Percentiles rank a stretch among this genome's conserved stretches.
phyloP scores from a whole-genome alignment of 2,113 vertebrate species.

The Romanogobio albipinnatus region DNA sequence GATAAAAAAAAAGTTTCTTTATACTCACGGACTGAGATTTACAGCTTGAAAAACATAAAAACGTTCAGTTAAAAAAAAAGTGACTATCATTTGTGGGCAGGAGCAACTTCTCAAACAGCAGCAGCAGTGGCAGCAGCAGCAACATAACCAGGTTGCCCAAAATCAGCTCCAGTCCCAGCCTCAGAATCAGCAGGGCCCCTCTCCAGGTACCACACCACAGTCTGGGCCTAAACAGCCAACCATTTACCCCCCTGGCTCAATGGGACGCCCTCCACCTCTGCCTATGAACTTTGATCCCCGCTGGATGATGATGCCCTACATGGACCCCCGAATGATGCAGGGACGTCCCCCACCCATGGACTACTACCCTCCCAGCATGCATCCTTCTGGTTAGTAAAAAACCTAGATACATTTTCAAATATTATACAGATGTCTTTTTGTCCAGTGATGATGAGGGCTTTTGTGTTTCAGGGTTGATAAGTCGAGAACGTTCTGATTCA shows the following conservation, averaged over 20 bases:
- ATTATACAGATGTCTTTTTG: background rate
- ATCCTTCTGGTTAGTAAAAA: slow-evolving; percentile 82
- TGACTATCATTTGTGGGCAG: slow-evolving; percentile 63
- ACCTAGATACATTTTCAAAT: background rate
- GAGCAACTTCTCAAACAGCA: slow-evolving; percentile 91
- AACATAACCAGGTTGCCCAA: slow-evolving; percentile 77
- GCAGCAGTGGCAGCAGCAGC: slow-evolving; percentile 75
- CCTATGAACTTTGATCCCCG: slow-evolving; percentile 91
- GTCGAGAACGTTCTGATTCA: slow-evolving; percentile 90
- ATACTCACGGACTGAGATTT: background rate
- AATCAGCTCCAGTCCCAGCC: slow-evolving; percentile 72
- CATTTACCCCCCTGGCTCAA: slow-evolving; percentile 81
- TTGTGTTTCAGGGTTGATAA: slow-evolving; percentile 79
- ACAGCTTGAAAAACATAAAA: background rate
- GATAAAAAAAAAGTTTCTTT: background rate
- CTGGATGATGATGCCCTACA: slow-evolving; percentile 96
- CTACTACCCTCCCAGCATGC: slow-evolving; percentile 86
- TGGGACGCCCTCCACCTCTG: slow-evolving; percentile 86
- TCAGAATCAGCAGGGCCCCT: slow-evolving; percentile 68
- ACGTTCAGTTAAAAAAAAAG: background rate
- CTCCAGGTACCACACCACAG: slow-evolving; percentile 71
- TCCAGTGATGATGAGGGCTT: background rate
- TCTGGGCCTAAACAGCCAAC: slow-evolving; percentile 73
- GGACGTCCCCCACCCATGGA: slow-evolving; percentile 87
- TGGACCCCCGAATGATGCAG: slow-evolving; percentile 91